phyloP scores from a whole-genome alignment of 2,888 invertebrate genomes.

The Saturnia pavonia region DNA sequence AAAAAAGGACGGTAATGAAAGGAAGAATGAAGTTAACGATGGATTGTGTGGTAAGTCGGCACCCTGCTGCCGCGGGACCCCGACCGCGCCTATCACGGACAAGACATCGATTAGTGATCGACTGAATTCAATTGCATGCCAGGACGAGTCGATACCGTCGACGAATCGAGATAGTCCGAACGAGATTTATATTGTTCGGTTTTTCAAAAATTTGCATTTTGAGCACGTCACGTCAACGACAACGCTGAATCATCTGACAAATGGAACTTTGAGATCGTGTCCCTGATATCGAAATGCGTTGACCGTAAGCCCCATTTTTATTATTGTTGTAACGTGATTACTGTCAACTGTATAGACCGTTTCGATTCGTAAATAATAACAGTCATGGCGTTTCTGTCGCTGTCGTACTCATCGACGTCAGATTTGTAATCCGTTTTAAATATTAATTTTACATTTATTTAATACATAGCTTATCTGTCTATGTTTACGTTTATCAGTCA shows the following conservation, averaged over 20 bases:
- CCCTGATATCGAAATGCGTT: conserved; percentile 74
- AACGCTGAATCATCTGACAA: conserved; percentile 80
- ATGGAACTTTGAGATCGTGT: conserved; percentile 75
- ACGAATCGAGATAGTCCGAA: conserved; percentile 71
- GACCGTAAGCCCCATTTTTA: conserved; percentile 76
- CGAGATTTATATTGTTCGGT: conserved; percentile 78
- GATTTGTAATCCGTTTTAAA: conserved; percentile 45
- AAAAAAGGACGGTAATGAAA: conserved; percentile 72
- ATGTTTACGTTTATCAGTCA: not conserved
- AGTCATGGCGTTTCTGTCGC: conserved; percentile 50
- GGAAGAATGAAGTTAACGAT: conserved; percentile 81
- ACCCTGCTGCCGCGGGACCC: conserved; percentile 80
- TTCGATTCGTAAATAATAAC: conserved; percentile 54
- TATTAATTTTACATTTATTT: conserved; percentile 13
- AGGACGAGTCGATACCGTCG: conserved; percentile 77
- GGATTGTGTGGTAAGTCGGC: conserved; percentile 83
- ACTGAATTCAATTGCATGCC: conserved; percentile 81
- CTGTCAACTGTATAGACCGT: conserved; percentile 68
- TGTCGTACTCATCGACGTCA: conserved; percentile 40
- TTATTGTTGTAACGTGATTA: conserved; percentile 77
- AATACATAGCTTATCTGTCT: not conserved
- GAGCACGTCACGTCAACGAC: conserved; percentile 78
- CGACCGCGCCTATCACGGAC: conserved; percentile 80
- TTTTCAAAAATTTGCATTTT: conserved; percentile 80
- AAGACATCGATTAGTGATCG: conserved; percentile 83